These are phyloP conservation scores for Pterocles gutturalis DNA, from an alignment of 2,113 vertebrate species.

Conservation along the genomic window DNA sequence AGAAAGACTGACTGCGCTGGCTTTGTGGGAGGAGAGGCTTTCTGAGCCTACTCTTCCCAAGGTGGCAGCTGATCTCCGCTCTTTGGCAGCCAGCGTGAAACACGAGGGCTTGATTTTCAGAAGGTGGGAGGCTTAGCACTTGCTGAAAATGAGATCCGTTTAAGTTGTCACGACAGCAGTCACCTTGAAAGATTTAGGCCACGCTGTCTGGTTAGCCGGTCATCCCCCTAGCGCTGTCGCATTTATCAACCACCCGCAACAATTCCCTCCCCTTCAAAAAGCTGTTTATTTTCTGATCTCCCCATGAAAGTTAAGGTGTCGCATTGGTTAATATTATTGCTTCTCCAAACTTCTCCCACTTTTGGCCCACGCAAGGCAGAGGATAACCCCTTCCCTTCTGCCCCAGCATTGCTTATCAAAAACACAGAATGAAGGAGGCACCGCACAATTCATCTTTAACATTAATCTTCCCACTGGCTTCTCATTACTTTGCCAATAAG, in stretches of 20 bases:
- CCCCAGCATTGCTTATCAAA: constrained; percentile 2
- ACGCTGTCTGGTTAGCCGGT: background rate
- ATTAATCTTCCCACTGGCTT: constrained; percentile 75
- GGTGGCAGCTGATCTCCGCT: background rate
- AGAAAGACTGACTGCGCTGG: background rate
- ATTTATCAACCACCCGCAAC: background rate
- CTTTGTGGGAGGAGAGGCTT: background rate
- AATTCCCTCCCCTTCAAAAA: background rate
- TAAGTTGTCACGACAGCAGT: constrained; percentile 46
- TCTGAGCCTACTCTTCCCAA: background rate
- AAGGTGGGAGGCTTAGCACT: constrained; percentile 44
- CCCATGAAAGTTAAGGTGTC: background rate
- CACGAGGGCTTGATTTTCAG: constrained; percentile 31
- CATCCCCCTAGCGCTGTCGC: background rate
- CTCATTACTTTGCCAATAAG: constrained; percentile 81
- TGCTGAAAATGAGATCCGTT: constrained; percentile 46
- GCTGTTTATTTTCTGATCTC: background rate
- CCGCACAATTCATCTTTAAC: constrained; percentile 45
- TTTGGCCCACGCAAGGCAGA: background rate
- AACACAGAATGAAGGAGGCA: constrained; percentile 16
- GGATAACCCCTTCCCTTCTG: constrained; percentile 14
- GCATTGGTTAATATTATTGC: background rate
- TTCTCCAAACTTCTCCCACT: background rate
- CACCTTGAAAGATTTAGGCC: constrained; percentile 54
- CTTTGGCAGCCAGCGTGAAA: background rate